Base-by-base conservation (phyloP, 2,888 invertebrate genomes). In the Polietes domitor region DNA sequence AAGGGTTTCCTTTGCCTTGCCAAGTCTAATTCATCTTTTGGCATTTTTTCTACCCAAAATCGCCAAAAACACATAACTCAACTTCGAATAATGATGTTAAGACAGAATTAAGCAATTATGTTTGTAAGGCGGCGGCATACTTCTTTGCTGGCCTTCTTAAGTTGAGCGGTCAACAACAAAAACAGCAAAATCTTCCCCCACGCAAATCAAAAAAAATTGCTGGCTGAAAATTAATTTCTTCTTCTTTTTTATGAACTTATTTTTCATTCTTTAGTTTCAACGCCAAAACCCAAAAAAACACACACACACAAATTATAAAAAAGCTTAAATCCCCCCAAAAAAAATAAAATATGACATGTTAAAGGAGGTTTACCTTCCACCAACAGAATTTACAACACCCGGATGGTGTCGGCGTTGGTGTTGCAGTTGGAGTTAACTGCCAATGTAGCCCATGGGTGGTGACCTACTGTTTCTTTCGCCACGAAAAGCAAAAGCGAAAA, bases 381-480 rank as follows among this genome's bases (percentile, higher is more conserved):
- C 65, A 26, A 41, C 5, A 65, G 10, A 61, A 61, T 28, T 26
- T 61, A 61, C 61, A 28, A 32, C 63, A 32, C 17, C 63, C 65
- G 21, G 17, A 26, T 21, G 41, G n/a, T 32, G n/a, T n/a, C 37
- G 19, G 65, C n/a, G 12, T 7, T 68, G 68, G 68, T 15, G 68
- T 37, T 68, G 43, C 17, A 10, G 63, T 41, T 61, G 61, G 28
- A 61, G 28, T 61, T 15, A 28, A 32, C 61, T 61, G 61, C 61
- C 61, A 28, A 32, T n/a, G 12, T 76, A 58, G 81, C 76, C 81
- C 78, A 84, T 81, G 81, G 81, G 81, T 79, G 81, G 78, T 84
- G 78, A 84, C 84, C 84, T 68, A 81, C 75, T 76, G 84, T 72
- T 61, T 70, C 50, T 28, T 24, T 10, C 9, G 41, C 47, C 43